Conservation (phyloP, 2,888 invertebrate species). For the Philhelius pedissequus region DNA sequence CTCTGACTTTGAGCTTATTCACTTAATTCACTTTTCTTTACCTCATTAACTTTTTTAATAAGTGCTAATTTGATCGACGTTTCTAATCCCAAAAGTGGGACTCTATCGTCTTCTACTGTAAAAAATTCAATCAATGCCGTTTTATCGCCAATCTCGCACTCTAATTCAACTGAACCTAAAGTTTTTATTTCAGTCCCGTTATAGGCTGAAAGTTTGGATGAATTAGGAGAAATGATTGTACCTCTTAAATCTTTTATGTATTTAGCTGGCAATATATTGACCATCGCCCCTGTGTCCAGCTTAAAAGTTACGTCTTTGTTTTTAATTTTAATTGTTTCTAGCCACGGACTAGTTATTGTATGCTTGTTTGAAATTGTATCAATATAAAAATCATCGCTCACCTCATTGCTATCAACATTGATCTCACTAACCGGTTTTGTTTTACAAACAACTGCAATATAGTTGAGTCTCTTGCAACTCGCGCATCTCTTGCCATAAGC, state of each 20-base stretch:
- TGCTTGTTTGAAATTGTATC: neutral
- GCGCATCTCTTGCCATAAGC: neutral
- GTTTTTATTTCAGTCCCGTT: neutral
- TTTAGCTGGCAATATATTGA: neutral
- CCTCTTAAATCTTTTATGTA: neutral
- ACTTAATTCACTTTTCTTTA: neutral
- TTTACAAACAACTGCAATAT: constrained; percentile 2
- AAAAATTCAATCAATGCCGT: neutral
- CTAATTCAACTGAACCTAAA: neutral
- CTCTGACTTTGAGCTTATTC: neutral
- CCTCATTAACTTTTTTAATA: neutral
- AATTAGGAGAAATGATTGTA: neutral
- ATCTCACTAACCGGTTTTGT: neutral
- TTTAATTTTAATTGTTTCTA: neutral
- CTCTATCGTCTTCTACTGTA: neutral
- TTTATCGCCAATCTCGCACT: neutral
- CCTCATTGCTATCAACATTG: neutral
- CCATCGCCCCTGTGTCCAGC: neutral
- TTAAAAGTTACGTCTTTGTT: neutral
- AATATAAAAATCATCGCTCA: neutral
- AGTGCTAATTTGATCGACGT: neutral
- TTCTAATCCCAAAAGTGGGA: neutral
- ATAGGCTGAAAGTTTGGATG: neutral
- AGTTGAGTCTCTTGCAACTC: neutral
- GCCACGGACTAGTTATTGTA: neutral